phyloP scores from a whole-genome alignment of 2,797 vertebrate genomes.

The Petrocephalus sullivani region DNA sequence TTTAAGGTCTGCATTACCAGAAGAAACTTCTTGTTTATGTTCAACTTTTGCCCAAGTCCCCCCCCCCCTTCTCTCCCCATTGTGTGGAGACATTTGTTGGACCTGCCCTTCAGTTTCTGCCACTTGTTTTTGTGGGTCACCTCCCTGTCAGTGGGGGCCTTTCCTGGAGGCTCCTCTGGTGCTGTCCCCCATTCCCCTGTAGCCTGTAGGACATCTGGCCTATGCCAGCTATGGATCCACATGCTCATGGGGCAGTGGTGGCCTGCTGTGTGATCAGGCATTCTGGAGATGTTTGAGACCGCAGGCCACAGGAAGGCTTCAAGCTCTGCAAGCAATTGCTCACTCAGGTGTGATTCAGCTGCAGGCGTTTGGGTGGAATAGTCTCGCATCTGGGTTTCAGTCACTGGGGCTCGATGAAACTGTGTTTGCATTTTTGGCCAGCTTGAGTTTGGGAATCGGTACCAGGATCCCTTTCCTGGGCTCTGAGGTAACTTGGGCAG shows the following conservation, averaged over 20 bases:
- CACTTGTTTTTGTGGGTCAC: neutral
- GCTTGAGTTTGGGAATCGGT: neutral
- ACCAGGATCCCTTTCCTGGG: neutral
- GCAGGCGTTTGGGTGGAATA: neutral
- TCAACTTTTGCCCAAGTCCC: neutral
- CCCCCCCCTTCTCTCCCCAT: neutral
- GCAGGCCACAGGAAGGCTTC: neutral
- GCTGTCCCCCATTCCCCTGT: neutral
- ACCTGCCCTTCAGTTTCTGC: neutral
- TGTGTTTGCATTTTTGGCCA: neutral
- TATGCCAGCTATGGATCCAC: neutral
- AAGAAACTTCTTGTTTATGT: neutral
- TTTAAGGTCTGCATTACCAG: neutral
- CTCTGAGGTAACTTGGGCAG: neutral
- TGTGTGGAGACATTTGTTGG: neutral
- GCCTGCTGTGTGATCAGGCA: neutral
- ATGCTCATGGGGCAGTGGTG: neutral
- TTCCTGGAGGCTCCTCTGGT: neutral
- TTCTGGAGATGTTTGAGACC: neutral
- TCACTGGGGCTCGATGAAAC: neutral
- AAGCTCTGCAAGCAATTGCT: neutral
- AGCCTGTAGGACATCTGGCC: neutral
- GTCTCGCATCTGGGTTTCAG: neutral
- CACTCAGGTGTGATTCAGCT: conserved; percentile 8
- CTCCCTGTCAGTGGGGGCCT: neutral